phyloP scores from a whole-genome alignment of 2,888 invertebrate species.

The Lucinisca nassula region DNA sequence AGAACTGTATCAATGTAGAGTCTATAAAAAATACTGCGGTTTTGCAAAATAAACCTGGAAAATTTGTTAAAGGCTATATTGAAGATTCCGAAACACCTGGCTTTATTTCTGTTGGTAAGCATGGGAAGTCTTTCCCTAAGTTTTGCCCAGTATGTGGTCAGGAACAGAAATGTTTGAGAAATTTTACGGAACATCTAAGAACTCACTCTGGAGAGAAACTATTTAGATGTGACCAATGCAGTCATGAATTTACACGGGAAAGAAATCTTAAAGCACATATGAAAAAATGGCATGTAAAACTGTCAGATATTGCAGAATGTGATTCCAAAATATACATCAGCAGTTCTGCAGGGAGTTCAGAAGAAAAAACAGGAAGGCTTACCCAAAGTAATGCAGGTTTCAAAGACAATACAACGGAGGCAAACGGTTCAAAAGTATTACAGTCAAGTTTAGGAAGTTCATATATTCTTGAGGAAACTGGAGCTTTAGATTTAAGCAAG shows the following conservation, averaged over 20 bases:
- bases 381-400: no score
- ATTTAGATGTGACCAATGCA: constrained; percentile 52
- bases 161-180: constrained; percentile 31
- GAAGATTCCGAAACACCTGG: no score
- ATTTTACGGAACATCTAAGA: constrained; percentile 46
- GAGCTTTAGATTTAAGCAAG: background rate
- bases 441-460: background rate
- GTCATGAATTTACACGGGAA: constrained; percentile 44
- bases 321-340: no score
- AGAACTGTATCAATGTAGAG: background rate
- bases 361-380: no score
- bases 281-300: constrained; percentile 47
- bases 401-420: no score
- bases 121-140: constrained; percentile 55
- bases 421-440: no score
- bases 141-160: constrained; percentile 58
- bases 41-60: constrained; percentile 2
- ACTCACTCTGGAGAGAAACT: constrained; percentile 45
- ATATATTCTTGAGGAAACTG: background rate
- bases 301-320: no score
- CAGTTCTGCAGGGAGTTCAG: no score
- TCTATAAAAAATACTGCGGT: background rate
- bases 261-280: constrained; percentile 50
- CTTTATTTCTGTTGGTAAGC: constrained; percentile 30
- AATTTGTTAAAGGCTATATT: no score